Base-by-base conservation (phyloP, 2,888 invertebrate genomes). In the Anarsia innoxiella region DNA sequence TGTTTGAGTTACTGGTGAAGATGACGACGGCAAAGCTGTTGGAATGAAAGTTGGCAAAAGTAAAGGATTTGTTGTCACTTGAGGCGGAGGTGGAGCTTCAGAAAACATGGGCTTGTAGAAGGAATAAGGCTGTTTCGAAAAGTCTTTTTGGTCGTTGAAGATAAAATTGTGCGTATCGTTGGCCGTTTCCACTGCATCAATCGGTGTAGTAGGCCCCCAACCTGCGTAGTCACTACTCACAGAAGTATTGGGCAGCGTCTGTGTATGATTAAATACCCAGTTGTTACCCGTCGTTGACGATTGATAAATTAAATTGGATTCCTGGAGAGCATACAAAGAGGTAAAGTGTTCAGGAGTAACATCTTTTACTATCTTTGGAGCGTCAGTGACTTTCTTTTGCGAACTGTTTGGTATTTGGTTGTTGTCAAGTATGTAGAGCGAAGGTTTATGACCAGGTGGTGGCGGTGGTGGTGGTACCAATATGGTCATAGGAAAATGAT, bases 381-480 rank as follows among this genome's bases (percentile, higher is more conserved):
- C 58, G 29, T 62, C 65, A 1, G 61, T 59, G 3, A 58, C 40
- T 45, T 62, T 60, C 3, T 62, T 50, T 35, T 60, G 53, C 1
- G 57, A 46, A 23, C 57, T 59, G 3, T 56, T 49, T 13, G 48
- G 41, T 12, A 50, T 30, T 50, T 71, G 68, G 11, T 73, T 70
- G 19, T 77, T 66, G 13, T 66, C 48, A 2, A 74, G 55, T 23
- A 67, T 49, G 48, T 66, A 83, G 1, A 77, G 66, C 5, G 75
- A 57, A 14, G 70, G 66, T 48, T 77, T 65, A 40, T 78, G 77
- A 9, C 74, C 74, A 2, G 76, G 79, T 1, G 84, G 79, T 12
- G 87, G 87, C 19, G 87, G 78, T 1, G 91, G 91, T 8, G 92
- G 91, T 9, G 92, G 91, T 41, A 91, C 87, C 38, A 92, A 79